Evolutionary conservation across 2,888 invertebrate species (phyloP), one percentile per base, ranked within the genome.

Genomic region (Drosophila maculinotata): DNA sequence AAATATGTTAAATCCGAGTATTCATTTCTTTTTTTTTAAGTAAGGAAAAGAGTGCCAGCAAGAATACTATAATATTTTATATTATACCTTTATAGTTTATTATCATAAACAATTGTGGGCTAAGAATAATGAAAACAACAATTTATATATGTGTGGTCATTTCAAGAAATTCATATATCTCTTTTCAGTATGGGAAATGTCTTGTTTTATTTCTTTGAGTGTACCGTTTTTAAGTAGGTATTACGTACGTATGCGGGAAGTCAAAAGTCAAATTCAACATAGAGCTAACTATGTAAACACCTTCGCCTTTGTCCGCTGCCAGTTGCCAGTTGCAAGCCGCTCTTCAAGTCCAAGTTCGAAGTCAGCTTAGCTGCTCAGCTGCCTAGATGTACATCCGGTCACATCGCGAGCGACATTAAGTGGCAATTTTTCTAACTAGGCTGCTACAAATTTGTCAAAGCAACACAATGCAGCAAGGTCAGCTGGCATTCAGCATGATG

Each of bases 371-470:
- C 20, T 20, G 20, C 20, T 20, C 4, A 38, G 49, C 62, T 35
- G 15, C 54, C 45, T 54, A 64, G 63, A 38, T 47, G 33, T 53
- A 59, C 85, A 81, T 81, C 81, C 81, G 81, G 81, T 87, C 82
- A 57, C 74, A 69, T 65, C 48, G 60, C 65, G 79, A 71, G 51
- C 76, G 56, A 76, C 56, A 65, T 83, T 64, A 71, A 82, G 86
- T 79, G 83, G 82, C 76, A 74, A 79, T 76, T 72, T 70, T 64
- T 68, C 66, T 49, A 64, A 62, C 57, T 51, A 57, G 42, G 59
- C 41, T 85, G 86, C 86, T 73, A 85, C 88, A 83, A 87, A 87
- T 83, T 83, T 83, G 82, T 83, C 82, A 83, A 82, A 79, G 45
- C 58, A 79, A 85, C 88, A 85, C 88, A 85, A 79, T 72, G 79